phyloP scores from a whole-genome alignment of 2,888 invertebrate genomes.

The Parapristionchus giblindavisi region DNA sequence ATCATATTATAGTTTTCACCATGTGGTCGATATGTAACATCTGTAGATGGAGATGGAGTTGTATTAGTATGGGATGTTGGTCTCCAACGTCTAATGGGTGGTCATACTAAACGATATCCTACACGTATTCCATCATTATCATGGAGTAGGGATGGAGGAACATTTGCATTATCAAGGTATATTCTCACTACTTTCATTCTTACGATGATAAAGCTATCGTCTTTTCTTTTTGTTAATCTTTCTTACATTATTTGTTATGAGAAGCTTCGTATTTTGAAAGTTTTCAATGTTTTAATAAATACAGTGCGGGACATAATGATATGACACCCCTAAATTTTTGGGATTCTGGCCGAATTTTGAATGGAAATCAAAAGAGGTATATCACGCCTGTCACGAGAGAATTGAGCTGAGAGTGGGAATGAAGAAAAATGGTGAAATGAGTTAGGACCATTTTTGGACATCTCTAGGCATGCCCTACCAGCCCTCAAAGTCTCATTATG shows the following conservation, averaged over 20 bases:
- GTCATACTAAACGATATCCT: constrained; percentile 41
- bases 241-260: neutral
- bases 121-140: constrained; percentile 46
- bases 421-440: too few species aligned
- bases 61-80: constrained; percentile 66
- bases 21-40: constrained; percentile 63
- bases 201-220: neutral
- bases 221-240: neutral
- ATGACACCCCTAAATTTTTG: too few species aligned
- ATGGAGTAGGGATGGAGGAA: constrained; percentile 63
- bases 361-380: too few species aligned
- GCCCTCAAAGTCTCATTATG: too few species aligned
- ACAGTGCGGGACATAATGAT: too few species aligned
- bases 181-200: constrained; percentile 39
- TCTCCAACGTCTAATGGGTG: constrained; percentile 57
- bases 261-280: neutral
- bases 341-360: too few species aligned
- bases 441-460: too few species aligned
- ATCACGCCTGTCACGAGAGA: too few species aligned
- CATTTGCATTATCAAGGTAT: constrained; percentile 57
- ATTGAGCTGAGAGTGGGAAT: too few species aligned
- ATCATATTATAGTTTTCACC: constrained; percentile 56
- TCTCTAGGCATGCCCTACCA: too few species aligned
- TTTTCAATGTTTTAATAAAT: too few species aligned
- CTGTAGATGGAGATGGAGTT: constrained; percentile 59